Evolutionary conservation across 2,113 vertebrate genomes (phyloP).

Genomic region (Boulengeromyrus knoepffleri): DNA sequence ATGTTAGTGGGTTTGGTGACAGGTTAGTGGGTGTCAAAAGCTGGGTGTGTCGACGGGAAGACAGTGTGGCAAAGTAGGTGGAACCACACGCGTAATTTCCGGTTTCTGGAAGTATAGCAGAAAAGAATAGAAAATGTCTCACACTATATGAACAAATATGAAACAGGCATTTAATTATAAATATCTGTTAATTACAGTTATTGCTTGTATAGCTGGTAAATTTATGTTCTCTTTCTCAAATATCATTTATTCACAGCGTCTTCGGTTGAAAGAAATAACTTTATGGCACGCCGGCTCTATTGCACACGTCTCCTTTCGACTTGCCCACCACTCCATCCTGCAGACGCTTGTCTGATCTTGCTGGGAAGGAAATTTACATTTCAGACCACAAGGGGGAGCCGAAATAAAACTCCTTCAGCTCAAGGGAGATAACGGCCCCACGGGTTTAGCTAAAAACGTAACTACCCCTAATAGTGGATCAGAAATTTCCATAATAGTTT

Average conservation of each 20-base stretch:
- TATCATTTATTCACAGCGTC: neutral
- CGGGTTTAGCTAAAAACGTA: neutral
- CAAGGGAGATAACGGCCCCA: neutral
- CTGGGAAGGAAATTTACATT: neutral
- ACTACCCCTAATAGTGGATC: neutral
- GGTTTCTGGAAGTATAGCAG: neutral
- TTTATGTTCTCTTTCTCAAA: neutral
- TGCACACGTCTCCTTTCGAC: neutral
- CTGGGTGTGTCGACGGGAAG: neutral
- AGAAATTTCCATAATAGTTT: neutral
- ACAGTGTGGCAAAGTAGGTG: neutral
- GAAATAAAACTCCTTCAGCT: neutral
- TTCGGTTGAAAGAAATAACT: neutral
- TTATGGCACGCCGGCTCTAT: neutral
- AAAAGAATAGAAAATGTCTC: neutral
- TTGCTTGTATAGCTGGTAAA: neutral
- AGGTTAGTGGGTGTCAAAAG: neutral
- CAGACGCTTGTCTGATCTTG: neutral
- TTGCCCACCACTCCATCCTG: neutral
- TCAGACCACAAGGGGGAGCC: conserved; percentile 5
- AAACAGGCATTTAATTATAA: neutral
- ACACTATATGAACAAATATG: neutral
- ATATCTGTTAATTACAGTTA: neutral
- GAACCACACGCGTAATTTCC: neutral
- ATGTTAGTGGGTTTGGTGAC: neutral